These are phyloP conservation scores for Lochmaea crataegi DNA, from an alignment of 2,888 invertebrate species.

Conservation along the genomic window DNA sequence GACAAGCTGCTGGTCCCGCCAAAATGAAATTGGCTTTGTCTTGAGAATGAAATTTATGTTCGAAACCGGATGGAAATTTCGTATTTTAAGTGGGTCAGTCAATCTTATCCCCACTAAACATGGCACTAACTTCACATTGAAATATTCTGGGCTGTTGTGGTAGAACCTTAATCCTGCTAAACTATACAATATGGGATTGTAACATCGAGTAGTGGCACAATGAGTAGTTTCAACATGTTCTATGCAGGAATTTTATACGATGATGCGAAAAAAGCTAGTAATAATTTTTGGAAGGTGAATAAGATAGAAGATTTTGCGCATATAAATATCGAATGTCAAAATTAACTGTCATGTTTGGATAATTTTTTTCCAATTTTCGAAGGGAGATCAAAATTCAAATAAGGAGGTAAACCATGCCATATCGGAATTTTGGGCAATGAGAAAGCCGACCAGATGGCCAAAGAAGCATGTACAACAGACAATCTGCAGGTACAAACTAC, in stretches of 20 bases:
- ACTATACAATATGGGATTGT: slow-evolving; percentile 3
- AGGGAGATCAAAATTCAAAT: too few relatives aligned
- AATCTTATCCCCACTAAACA: slow-evolving; percentile 33
- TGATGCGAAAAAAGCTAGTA: neutral
- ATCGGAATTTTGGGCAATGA: too few relatives aligned
- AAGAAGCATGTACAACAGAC: too few relatives aligned
- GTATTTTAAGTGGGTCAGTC: slow-evolving; percentile 37
- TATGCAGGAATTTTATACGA: neutral
- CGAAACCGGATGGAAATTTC: slow-evolving; percentile 34
- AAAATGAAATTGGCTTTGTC: slow-evolving; percentile 37
- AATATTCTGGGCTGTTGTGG: slow-evolving; percentile 33
- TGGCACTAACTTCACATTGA: slow-evolving; percentile 36
- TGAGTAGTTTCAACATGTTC: neutral
- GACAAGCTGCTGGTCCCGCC: slow-evolving; percentile 25
- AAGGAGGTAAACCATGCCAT: too few relatives aligned
- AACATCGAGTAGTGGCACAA: neutral
- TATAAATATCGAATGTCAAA: too few relatives aligned
- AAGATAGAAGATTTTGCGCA: too few relatives aligned
- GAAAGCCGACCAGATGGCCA: too few relatives aligned
- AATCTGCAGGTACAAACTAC: too few relatives aligned
- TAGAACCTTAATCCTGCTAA: slow-evolving; percentile 17
- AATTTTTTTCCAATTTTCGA: too few relatives aligned
- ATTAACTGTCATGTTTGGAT: too few relatives aligned
- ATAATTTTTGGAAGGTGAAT: neutral
- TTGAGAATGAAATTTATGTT: slow-evolving; percentile 34